These are phyloP conservation scores for Poeciliopsis occidentalis DNA, from an alignment of 2,113 vertebrate genomes.

Conservation along the genomic window DNA sequence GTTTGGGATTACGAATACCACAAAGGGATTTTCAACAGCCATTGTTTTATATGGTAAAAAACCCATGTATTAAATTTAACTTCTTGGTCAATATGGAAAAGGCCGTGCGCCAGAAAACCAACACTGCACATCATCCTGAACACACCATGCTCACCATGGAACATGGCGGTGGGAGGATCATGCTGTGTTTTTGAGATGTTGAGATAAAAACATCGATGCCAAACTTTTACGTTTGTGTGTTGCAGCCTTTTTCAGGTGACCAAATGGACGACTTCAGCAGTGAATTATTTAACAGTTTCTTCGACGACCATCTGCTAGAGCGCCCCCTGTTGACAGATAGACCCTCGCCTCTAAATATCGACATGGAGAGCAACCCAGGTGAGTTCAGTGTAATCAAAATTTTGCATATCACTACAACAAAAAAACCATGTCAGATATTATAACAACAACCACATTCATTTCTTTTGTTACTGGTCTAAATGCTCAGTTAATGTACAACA, in stretches of 20 bases:
- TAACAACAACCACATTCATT: slow-evolving; percentile 1
- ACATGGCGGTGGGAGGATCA: too few species aligned
- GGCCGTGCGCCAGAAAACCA: not conserved
- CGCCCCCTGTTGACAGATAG: slow-evolving; percentile 88
- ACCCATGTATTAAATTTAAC: not conserved
- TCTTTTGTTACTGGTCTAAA: not conserved
- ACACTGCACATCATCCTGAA: not conserved
- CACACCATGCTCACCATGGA: too few species aligned
- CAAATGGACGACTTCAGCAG: slow-evolving; percentile 99
- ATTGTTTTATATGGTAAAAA: not conserved
- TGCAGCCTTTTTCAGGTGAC: slow-evolving; percentile 90
- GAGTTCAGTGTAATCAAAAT: not conserved
- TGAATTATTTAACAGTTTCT: slow-evolving; percentile 97
- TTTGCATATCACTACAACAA: not conserved
- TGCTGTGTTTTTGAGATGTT: too few species aligned
- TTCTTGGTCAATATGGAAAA: not conserved
- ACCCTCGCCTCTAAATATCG: slow-evolving; percentile 91
- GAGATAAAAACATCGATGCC: too few species aligned
- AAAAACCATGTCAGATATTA: not conserved
- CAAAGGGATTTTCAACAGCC: too few species aligned
- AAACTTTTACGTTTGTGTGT: not conserved
- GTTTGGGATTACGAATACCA: too few species aligned
- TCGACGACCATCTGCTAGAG: slow-evolving; percentile 88
- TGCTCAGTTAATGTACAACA: not conserved
- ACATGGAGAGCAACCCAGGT: slow-evolving; percentile 89